Conservation (phyloP, 2,888 invertebrate species). For the Stratiomys singularior region DNA sequence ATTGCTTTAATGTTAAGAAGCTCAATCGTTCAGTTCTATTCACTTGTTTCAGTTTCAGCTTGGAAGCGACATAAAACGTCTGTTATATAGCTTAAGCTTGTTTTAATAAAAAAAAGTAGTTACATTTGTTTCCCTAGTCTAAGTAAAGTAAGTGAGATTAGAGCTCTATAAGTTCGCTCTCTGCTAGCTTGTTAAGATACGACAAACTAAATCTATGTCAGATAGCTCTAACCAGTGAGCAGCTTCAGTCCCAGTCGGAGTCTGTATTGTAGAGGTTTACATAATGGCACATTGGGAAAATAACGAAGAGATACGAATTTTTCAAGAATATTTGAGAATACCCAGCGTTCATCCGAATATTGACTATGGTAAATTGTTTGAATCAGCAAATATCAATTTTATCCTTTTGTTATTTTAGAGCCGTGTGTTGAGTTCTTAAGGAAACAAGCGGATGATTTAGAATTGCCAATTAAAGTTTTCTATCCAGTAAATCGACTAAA, state of each 20-base stretch:
- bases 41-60: no score
- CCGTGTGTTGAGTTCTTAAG: constrained; percentile 77
- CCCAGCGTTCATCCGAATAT: constrained; percentile 89
- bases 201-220: neutral
- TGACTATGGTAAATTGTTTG: constrained; percentile 77
- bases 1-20: no score
- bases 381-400: constrained; percentile 4
- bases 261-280: neutral
- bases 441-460: constrained; percentile 75
- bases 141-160: no score
- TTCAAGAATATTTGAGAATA: constrained; percentile 86
- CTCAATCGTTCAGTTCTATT: no score
- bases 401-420: constrained; percentile 68
- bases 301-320: constrained; percentile 76
- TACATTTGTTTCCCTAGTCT: no score
- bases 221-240: neutral
- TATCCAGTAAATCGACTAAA: constrained; percentile 70
- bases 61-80: no score
- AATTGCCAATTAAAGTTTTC: constrained; percentile 72
- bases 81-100: no score
- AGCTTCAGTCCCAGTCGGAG: neutral
- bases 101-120: no score
- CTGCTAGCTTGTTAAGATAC: neutral
- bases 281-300: constrained; percentile 61
- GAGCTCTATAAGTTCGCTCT: no score